phyloP scores from a whole-genome alignment of 2,113 vertebrate species.

The Pholis gunnellus region DNA sequence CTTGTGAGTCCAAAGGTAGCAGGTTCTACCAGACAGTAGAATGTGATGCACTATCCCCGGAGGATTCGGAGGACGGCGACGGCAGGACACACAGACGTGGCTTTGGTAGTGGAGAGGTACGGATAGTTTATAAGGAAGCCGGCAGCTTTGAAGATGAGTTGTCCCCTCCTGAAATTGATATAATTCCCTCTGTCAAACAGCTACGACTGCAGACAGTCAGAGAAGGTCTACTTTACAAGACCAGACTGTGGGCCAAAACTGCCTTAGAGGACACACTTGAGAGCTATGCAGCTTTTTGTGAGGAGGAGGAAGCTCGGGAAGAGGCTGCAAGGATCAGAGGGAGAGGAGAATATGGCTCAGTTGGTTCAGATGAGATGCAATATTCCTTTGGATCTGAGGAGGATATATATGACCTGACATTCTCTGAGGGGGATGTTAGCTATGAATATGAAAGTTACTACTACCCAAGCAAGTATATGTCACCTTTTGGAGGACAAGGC shows the following conservation, averaged over 20 bases:
- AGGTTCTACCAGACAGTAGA: constrained; percentile 80
- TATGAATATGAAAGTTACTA: constrained; percentile 78
- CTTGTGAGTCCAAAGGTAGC: constrained; percentile 74
- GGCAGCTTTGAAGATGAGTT: constrained; percentile 81
- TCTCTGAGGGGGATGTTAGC: constrained; percentile 70
- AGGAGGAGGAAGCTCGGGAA: constrained; percentile 68
- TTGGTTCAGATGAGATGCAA: constrained; percentile 89
- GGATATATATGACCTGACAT: constrained; percentile 85
- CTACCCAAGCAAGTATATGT: constrained; percentile 51
- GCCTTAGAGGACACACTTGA: constrained; percentile 76
- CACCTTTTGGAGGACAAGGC: constrained; percentile 52
- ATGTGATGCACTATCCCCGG: constrained; percentile 75
- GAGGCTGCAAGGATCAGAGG: constrained; percentile 63
- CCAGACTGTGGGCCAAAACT: constrained; percentile 83
- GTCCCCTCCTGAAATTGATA: constrained; percentile 80
- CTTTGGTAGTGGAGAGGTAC: constrained; percentile 68
- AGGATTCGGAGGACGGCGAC: constrained; percentile 81
- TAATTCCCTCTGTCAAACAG: constrained; percentile 78
- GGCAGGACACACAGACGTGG: constrained; percentile 74
- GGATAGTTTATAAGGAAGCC: constrained; percentile 77
- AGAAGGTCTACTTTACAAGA: constrained; percentile 89
- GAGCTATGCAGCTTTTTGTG: constrained; percentile 80
- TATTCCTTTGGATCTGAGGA: constrained; percentile 88
- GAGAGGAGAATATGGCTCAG: constrained; percentile 86
- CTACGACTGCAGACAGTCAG: constrained; percentile 66